Base-by-base conservation (phyloP, 2,888 invertebrate species). In the Philereme vetulata region DNA sequence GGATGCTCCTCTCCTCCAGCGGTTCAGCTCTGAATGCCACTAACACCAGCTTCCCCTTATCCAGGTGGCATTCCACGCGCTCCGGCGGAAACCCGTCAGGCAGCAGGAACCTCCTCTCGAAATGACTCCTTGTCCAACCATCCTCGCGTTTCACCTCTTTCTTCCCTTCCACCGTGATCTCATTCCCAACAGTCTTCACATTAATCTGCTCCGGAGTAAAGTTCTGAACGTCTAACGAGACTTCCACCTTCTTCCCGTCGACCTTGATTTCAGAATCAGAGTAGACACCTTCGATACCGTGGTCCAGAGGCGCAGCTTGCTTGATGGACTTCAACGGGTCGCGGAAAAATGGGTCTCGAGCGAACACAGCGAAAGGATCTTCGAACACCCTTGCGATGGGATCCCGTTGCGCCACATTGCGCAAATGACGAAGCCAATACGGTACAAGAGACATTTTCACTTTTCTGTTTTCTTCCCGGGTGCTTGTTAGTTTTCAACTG, bases 161-260 rank as follows among this genome's bases (percentile, higher is more conserved):
- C 77, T 95, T 96, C 0, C 95, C 97, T 81, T 97, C 96, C n/a
- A 96, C 93, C 52, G 95, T 93, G 33, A 97, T 93, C 56, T 93
- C 93, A 66, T 95, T 94, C 5, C 96, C 96, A 0, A 95, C 93
- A 0, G 96, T 96, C 82, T 96, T 96, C 21, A 97, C 96, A 6
- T 93, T 93, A 42, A 97, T 94, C 82, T 97, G 97, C 10, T 95
- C 94, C 0, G 97, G 96, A n/a, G 93, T 88, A 75, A 96, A 97
- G 71, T 96, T 95, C 74, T 95, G 94, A 0, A 97, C 96, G 76
- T 97, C 96, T 72, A 96, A 84, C 67, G 94, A 94, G 7, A 96
- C 95, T 77, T 95, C 95, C 66, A 95, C 95, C 62, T 95, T 94
- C 72, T 95, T 94, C n/a, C 94, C 93, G 74, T 94, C 94, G 21